phyloP scores from a whole-genome alignment of 2,113 vertebrate species.

The Fregata magnificens region DNA sequence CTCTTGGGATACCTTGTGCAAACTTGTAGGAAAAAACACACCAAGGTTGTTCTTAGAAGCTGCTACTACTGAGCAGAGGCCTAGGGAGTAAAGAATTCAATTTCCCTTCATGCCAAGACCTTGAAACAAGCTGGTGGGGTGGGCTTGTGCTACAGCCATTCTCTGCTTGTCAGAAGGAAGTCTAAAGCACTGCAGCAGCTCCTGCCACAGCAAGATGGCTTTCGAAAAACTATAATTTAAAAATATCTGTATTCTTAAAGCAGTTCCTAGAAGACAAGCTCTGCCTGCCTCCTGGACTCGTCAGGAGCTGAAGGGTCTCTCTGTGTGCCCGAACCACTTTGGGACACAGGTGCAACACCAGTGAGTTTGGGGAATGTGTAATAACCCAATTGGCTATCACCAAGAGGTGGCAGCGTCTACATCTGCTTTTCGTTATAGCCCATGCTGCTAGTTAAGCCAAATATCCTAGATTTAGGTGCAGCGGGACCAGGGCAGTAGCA shows the following conservation, averaged over 20 bases:
- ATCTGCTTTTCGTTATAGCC: constrained; percentile 20
- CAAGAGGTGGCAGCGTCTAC: constrained; percentile 59
- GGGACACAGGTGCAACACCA: neutral
- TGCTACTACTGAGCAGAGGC: neutral
- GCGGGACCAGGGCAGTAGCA: neutral
- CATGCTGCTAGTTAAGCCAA: neutral
- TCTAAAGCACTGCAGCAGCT: neutral
- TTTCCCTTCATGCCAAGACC: neutral
- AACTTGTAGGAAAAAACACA: neutral
- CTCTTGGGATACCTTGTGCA: neutral
- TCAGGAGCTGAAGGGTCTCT: neutral
- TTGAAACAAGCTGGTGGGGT: neutral
- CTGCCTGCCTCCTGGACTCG: neutral
- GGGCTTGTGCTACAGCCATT: neutral
- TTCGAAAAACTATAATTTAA: neutral
- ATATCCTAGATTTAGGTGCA: neutral
- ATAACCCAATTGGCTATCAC: neutral
- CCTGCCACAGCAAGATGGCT: neutral
- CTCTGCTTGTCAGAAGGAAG: neutral
- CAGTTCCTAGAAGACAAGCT: neutral
- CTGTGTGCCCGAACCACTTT: neutral
- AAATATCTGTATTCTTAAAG: neutral
- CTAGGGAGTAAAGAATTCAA: neutral
- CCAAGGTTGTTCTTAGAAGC: neutral
- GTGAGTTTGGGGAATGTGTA: neutral